Percentiles rank a stretch among this genome's conserved stretches.
Evolutionary conservation across 2,113 vertebrate genomes (phyloP).

Genomic region (Aptenodytes patagonicus): DNA sequence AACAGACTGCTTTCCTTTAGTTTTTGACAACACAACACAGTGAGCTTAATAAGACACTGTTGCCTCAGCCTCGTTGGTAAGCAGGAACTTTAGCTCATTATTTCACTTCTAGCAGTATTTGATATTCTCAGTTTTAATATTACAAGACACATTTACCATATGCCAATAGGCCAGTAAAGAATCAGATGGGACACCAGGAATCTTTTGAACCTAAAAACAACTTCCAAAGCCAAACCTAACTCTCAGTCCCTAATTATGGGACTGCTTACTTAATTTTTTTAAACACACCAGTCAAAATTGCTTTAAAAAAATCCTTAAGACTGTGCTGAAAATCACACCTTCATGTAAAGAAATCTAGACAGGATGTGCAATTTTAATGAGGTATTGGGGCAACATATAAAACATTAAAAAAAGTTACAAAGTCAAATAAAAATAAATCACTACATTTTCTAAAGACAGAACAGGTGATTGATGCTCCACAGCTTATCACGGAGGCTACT

Average conservation of each 20-base stretch:
- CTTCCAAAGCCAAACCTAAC: neutral
- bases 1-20: neutral
- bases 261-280: neutral
- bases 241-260: neutral
- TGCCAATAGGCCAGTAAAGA: neutral
- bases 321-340: neutral
- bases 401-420: neutral
- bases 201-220: neutral
- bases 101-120: neutral
- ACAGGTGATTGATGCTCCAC: neutral
- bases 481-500: neutral
- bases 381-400: neutral
- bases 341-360: neutral
- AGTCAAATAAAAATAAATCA: neutral
- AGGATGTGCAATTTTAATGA: neutral
- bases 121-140: neutral
- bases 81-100: neutral
- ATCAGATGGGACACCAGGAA: neutral
- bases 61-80: neutral
- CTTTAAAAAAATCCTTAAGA: neutral
- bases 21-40: neutral
- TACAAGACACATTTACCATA: neutral
- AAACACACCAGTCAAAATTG: neutral
- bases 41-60: neutral
- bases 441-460: neutral